Evolutionary conservation across 2,113 vertebrate genomes (phyloP).

Genomic region (Bothrops jararaca): DNA sequence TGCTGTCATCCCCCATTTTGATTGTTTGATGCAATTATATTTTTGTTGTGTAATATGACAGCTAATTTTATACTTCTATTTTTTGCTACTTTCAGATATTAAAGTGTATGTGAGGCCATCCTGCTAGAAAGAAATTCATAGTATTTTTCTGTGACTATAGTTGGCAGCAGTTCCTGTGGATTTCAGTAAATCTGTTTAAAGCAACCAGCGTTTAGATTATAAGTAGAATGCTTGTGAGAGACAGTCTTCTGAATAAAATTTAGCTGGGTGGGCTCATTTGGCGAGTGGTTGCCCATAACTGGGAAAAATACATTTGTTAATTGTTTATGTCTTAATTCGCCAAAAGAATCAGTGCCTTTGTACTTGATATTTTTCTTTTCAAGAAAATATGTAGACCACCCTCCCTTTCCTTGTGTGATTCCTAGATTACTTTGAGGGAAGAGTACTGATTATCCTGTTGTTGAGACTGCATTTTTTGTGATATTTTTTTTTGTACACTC

Average conservation of each 20-base stretch:
- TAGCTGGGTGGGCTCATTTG: neutral
- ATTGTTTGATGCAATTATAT: neutral
- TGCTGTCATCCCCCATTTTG: neutral
- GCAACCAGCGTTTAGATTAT: neutral
- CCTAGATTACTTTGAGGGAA: neutral
- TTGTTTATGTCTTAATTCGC: neutral
- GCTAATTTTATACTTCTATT: neutral
- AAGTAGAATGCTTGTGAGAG: neutral
- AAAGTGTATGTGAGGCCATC: neutral
- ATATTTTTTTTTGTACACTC: neutral
- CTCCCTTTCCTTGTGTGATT: neutral
- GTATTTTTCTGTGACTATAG: neutral
- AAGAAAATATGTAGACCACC: neutral
- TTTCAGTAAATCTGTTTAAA: neutral
- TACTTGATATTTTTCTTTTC: neutral
- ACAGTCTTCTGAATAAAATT: neutral
- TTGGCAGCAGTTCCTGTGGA: neutral
- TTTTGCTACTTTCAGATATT: neutral
- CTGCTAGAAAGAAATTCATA: neutral
- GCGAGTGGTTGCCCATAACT: neutral
- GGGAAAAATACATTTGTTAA: neutral
- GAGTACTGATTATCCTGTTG: neutral
- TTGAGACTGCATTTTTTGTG: neutral
- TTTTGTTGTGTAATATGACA: neutral
- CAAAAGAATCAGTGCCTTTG: neutral